Evolutionary conservation across 2,797 vertebrate species (phyloP), one percentile per base, ranked within the genome.

Genomic region (Mormyrus hasselquistii): DNA sequence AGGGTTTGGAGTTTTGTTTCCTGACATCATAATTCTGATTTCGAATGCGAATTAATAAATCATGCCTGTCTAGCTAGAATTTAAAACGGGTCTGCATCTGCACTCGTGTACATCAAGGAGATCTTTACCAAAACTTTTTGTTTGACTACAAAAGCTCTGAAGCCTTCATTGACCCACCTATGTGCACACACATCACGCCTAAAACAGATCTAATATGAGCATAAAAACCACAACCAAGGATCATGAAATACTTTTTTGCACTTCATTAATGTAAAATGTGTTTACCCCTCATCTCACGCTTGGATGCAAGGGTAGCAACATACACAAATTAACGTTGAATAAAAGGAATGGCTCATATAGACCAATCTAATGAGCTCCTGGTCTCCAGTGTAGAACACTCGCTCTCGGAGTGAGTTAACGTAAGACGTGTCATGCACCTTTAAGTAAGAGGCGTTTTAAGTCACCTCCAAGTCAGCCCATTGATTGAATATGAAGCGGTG

Each of bases 11-110:
- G 93, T 96, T 95, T 97, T 97, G 96, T 94, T 95, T 96, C 96
- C 96, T 95, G 95, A 96, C 95, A 97, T 92, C 92, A 95, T 97
- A 97, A 97, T 97, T 98, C 97, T 98, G 97, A 97, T 97, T 98
- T 97, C 95, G 97, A 97, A 97, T 96, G 93, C 93, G 94, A 95
- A 97, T 98, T 96, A 98, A 98, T 97, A 98, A 98, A 97, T 97
- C 95, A 97, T 97, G 95, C 95, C 95, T 93, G 94, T 95, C 96
- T 97, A 97, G 96, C 97, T 97, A 96, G 96, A 96, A 97, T 97
- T 97, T 97, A 96, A 98, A 97, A 97, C 94, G 94, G 96, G 95
- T 95, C 96, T 96, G 92, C 86, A 92, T 91, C 93, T 92, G 93
- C 90, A 91, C 93, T 95, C 2, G 93, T 93, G 95, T 95, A 92